A percentile compares a stretch with the other conserved stretches of the same genome.
Evolutionary conservation across 2,888 invertebrate species (phyloP).

Genomic region (Sepiola atlantica): DNA sequence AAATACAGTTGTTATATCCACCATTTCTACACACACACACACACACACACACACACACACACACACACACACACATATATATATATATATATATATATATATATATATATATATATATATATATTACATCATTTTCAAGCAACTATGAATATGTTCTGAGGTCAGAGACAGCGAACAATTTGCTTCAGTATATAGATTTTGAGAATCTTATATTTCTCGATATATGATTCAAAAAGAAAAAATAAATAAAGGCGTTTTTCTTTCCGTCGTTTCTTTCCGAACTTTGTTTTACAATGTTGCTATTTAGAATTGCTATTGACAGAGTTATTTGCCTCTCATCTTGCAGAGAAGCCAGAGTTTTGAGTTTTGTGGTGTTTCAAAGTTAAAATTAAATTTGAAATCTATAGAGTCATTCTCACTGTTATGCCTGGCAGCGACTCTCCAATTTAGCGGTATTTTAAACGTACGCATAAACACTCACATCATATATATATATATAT

Average conservation of each 20-base stretch:
- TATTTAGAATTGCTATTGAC: background rate
- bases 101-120: background rate
- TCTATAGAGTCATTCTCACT: background rate
- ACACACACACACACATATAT: background rate
- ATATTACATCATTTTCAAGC: no score
- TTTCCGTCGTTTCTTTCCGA: background rate
- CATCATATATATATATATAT: no score
- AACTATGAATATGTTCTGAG: no score
- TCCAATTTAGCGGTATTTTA: background rate
- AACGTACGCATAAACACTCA: background rate
- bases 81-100: no score
- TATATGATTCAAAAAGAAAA: background rate
- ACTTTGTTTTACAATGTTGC: background rate
- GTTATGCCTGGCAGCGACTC: background rate
- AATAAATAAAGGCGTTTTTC: background rate
- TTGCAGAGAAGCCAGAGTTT: background rate
- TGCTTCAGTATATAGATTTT: background rate
- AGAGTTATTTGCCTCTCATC: background rate
- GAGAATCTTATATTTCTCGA: background rate
- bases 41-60: background rate
- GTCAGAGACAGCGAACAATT: background rate
- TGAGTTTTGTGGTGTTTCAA: background rate
- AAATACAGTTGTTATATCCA: no score
- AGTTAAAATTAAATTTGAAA: slow-evolving; percentile 2
- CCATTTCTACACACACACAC: no score